Percentiles rank a stretch among this genome's conserved stretches.
phyloP scores from a whole-genome alignment of 2,888 invertebrate genomes.

The Megamerina dolium region DNA sequence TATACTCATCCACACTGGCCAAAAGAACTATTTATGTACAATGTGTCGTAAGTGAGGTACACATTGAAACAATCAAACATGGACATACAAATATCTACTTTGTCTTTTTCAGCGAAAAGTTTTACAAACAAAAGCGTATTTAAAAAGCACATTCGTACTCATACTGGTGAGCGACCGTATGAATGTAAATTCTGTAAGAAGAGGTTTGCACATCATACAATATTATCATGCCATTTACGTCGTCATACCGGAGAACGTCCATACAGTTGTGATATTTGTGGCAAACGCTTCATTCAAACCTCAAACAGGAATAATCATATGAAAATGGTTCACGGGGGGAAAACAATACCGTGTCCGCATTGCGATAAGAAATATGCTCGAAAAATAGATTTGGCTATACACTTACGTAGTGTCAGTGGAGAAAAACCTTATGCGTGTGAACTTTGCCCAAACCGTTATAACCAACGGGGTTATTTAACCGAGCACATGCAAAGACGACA shows the following conservation, averaged over 20 bases:
- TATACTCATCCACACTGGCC: constrained; percentile 36
- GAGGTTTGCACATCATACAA: constrained; percentile 34
- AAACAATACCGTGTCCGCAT: constrained; percentile 36
- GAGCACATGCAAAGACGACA: too few relatives aligned
- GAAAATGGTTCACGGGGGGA: constrained; percentile 38
- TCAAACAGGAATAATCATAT: constrained; percentile 40
- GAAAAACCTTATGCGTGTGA: constrained; percentile 37
- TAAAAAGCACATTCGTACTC: constrained; percentile 34
- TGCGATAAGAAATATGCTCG: constrained; percentile 42
- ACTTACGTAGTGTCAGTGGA: constrained; percentile 36
- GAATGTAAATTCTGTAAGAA: constrained; percentile 35
- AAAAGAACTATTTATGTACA: constrained; percentile 34
- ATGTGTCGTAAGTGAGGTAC: constrained; percentile 31
- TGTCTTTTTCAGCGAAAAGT: constrained; percentile 28
- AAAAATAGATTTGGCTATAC: constrained; percentile 35
- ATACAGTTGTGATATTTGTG: constrained; percentile 36
- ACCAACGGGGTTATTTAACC: constrained; percentile 38
- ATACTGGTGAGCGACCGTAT: constrained; percentile 37
- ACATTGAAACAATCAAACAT: background rate
- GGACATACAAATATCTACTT: background rate
- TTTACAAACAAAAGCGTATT: constrained; percentile 37
- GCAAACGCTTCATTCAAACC: constrained; percentile 38
- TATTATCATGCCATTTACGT: constrained; percentile 36
- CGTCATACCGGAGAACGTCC: constrained; percentile 39
- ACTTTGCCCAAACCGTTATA: constrained; percentile 37